phyloP scores from a whole-genome alignment of 2,888 invertebrate species.

The Leptinotarsa peninsularis region DNA sequence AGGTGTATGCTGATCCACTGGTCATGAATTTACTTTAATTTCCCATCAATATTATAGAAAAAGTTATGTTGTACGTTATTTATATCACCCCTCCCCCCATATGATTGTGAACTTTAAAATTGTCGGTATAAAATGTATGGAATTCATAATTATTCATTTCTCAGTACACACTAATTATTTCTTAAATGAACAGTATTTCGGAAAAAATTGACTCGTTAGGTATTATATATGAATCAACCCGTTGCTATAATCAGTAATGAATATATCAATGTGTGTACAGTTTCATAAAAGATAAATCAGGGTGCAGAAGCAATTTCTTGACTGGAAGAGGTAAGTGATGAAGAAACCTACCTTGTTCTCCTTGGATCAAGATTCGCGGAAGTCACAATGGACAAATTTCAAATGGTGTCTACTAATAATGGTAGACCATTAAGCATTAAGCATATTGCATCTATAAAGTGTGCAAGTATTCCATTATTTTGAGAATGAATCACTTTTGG shows the following conservation, averaged over 20 bases:
- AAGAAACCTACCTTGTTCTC: slow-evolving; percentile 43
- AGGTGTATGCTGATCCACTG: no score
- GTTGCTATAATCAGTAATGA: neutral
- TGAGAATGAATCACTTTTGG: no score
- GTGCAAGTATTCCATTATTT: no score
- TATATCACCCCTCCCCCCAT: no score
- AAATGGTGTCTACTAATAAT: neutral
- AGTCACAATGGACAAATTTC: slow-evolving; percentile 23
- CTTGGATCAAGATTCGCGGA: slow-evolving; percentile 43
- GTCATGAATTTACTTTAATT: no score
- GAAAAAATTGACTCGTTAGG: neutral
- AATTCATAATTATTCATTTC: no score
- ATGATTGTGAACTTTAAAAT: no score
- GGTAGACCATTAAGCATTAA: slow-evolving; percentile 12
- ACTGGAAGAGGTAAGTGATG: slow-evolving; percentile 30
- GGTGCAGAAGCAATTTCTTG: slow-evolving; percentile 37
- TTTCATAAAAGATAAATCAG: slow-evolving; percentile 34
- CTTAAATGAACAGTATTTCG: neutral
- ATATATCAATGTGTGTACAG: slow-evolving; percentile 26
- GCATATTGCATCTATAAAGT: no score
- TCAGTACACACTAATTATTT: neutral
- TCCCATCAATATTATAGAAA: no score
- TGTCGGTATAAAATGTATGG: no score
- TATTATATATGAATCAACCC: neutral
- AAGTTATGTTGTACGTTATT: no score